These are phyloP conservation scores for Siderastrea siderea DNA, from an alignment of 92 coral and sea anemone species.

Conservation along the genomic window DNA sequence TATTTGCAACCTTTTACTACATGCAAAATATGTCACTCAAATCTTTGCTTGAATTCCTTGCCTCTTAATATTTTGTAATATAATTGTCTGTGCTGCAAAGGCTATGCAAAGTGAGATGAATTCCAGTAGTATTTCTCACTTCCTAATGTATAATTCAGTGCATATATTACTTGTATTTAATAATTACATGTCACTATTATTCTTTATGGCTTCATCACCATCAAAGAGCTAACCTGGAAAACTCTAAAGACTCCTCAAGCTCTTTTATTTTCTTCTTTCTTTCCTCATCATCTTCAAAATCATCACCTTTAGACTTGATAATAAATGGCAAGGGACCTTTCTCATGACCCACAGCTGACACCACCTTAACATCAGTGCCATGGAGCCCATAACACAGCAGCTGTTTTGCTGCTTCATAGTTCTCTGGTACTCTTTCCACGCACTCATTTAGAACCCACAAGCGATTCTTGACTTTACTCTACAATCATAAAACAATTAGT, in stretches of 20 bases:
- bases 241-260: constrained; percentile 80
- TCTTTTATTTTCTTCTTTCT: constrained; percentile 56
- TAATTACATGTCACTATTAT: too few relatives aligned
- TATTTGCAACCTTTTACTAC: too few relatives aligned
- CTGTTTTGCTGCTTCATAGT: constrained; percentile 92
- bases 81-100: too few relatives aligned
- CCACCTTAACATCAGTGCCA: constrained; percentile 87
- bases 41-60: too few relatives aligned
- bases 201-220: not conserved
- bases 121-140: too few relatives aligned
- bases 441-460: constrained; percentile 98
- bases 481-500: not conserved
- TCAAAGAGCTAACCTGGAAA: constrained; percentile 63
- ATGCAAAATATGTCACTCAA: too few relatives aligned
- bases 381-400: constrained; percentile 92
- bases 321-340: constrained; percentile 82
- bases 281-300: constrained; percentile 57
- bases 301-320: constrained; percentile 55
- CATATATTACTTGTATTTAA: too few relatives aligned
- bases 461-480: constrained; percentile 98
- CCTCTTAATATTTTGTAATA: too few relatives aligned
- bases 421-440: constrained; percentile 96
- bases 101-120: too few relatives aligned
- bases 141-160: too few relatives aligned
- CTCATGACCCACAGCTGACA: constrained; percentile 77